Base-by-base conservation (phyloP, 1,140 invertebrate genomes). In the Uloborus diversus region DNA sequence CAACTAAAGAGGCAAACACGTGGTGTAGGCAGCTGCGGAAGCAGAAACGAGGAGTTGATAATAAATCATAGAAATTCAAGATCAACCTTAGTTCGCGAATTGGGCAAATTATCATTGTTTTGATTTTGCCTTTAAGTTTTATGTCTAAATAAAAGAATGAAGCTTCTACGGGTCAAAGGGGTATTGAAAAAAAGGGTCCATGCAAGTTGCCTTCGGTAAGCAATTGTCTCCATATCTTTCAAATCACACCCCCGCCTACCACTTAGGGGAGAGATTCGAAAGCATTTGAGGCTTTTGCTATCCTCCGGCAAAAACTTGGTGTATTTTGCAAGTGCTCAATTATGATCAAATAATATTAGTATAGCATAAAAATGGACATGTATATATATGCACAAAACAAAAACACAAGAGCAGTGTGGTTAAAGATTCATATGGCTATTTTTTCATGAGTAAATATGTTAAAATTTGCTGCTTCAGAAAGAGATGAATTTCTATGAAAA, bases 1-100 rank as follows among this genome's bases (percentile, higher is more conserved):
- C 28, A 78, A 66, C 14, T 23, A 51, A 64, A 78, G 73, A 78
- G 73, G 73, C 73, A 66, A n/a, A 20, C 62, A 66, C 62, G 73
- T 78, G 73, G 73, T 78, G 62, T 37, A 56, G 61, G 61, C 66
- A 78, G 73, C 47, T n/a, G 73, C 61, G 73, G 73, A 78, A 78
- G 73, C 62, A 47, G 73, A 78, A 65, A 78, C 73, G 73, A 78
- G 73, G 73, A 78, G 73, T 56, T 27, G n/a, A n/a, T 30, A 42
- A 78, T 56, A 65, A 35, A 30, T 51, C 49, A n/a, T 20, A n/a
- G n/a, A 53, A 53, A n/a, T n/a, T n/a, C n/a, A n/a, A n/a, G n/a
- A n/a, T n/a, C n/a, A n/a, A n/a, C n/a, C n/a, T n/a, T n/a, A n/a
- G n/a, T n/a, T n/a, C n/a, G n/a, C n/a, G n/a, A n/a, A n/a, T n/a